These are phyloP conservation scores for Mystacides longicornis DNA, from an alignment of 2,888 invertebrate genomes.

Conservation along the genomic window DNA sequence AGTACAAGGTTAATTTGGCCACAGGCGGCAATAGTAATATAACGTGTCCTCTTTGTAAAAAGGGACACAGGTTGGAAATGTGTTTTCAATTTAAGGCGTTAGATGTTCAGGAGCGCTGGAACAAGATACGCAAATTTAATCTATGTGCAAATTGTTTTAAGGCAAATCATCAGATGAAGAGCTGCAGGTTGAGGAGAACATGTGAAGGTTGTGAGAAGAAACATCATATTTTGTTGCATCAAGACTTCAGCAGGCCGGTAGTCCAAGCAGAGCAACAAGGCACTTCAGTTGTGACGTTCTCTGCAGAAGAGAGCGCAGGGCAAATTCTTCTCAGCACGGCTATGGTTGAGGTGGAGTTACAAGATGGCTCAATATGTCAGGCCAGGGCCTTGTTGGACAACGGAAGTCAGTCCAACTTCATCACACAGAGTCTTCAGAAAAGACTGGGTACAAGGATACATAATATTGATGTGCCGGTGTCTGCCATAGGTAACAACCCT, in stretches of 20 bases:
- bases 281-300: neutral
- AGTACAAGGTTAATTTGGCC: neutral
- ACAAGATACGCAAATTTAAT: neutral
- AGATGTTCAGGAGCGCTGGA: neutral
- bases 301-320: neutral
- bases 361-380: neutral
- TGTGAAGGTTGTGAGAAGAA: neutral
- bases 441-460: neutral
- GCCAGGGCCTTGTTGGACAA: neutral
- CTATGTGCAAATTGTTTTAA: neutral
- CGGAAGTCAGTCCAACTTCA: neutral
- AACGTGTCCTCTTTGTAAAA: neutral
- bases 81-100: neutral
- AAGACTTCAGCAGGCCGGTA: neutral
- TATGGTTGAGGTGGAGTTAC: neutral
- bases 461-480: neutral
- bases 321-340: neutral
- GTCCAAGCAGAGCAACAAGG: neutral
- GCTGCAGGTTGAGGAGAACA: neutral
- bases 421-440: neutral
- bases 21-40: neutral
- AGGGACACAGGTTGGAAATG: neutral
- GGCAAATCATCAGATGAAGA: neutral
- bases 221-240: neutral
- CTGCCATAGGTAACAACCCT: too few relatives aligned